Evolutionary conservation across 2,113 vertebrate genomes (phyloP).

Genomic region (Noturus placidus): DNA sequence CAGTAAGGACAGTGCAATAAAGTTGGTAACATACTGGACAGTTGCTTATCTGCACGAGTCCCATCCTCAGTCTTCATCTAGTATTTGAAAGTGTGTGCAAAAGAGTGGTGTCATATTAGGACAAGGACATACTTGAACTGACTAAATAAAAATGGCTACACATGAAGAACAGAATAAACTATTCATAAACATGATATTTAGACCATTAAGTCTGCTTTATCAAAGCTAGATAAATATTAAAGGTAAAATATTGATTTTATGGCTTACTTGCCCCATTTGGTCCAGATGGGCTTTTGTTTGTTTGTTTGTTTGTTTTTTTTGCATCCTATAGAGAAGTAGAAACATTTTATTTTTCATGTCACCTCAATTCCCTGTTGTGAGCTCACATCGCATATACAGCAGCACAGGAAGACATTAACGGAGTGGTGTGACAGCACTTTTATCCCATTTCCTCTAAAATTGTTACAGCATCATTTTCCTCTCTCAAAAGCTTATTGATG

Average conservation of each 20-base stretch:
- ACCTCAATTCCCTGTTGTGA: slow-evolving; percentile 28
- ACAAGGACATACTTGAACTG: background rate
- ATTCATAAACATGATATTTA: background rate
- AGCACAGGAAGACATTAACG: slow-evolving; percentile 28
- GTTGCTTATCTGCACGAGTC: background rate
- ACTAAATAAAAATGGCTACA: background rate
- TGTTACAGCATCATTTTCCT: slow-evolving; percentile 36
- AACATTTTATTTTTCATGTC: slow-evolving; percentile 20
- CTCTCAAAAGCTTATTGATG: slow-evolving; percentile 52
- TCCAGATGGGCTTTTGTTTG: background rate
- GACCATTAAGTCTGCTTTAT: background rate
- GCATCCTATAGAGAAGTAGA: background rate
- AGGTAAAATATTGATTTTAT: background rate
- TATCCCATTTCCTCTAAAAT: slow-evolving; percentile 45
- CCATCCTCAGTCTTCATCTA: background rate
- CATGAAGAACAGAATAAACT: background rate
- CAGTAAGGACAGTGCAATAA: background rate
- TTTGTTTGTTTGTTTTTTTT: background rate
- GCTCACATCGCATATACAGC: slow-evolving; percentile 2
- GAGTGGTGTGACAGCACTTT: slow-evolving; percentile 48
- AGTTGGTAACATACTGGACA: background rate
- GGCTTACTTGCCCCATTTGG: background rate
- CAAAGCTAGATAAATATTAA: background rate
- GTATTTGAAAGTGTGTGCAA: background rate
- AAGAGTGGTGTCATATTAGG: background rate